phyloP scores from a whole-genome alignment of 2,888 invertebrate species.

The Folsomia manolachei region DNA sequence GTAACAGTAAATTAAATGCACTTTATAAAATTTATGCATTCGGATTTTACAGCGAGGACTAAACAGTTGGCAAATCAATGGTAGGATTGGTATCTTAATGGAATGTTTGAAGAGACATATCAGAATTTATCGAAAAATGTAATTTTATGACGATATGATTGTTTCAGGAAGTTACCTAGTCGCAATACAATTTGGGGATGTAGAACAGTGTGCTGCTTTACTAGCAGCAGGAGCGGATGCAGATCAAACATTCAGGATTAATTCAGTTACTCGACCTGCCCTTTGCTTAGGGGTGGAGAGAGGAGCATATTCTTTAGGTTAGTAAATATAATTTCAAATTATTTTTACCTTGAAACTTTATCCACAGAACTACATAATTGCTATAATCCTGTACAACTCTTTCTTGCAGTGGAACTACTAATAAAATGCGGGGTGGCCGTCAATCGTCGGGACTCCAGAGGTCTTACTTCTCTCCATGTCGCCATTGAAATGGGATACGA shows the following conservation, averaged over 20 bases:
- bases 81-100: no score
- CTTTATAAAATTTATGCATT: no score
- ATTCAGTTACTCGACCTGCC: constrained; percentile 42
- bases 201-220: constrained; percentile 40
- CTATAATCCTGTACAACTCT: background rate
- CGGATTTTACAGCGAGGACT: background rate
- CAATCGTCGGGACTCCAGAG: constrained; percentile 45
- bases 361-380: background rate
- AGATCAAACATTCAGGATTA: constrained; percentile 48
- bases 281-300: constrained; percentile 45
- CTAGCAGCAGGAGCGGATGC: constrained; percentile 47
- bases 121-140: no score
- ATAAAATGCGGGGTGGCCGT: constrained; percentile 44
- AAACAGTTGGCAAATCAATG: background rate
- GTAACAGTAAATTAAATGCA: no score
- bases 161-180: constrained; percentile 44
- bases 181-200: constrained; percentile 46
- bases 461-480: constrained; percentile 38
- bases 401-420: constrained; percentile 44
- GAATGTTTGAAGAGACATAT: no score
- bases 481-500: constrained; percentile 48
- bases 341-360: background rate
- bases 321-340: background rate
- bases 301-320: constrained; percentile 35
- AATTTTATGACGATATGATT: background rate